Base-by-base conservation (phyloP, 23 tunicate species). In the Halocynthia roretzi region DNA sequence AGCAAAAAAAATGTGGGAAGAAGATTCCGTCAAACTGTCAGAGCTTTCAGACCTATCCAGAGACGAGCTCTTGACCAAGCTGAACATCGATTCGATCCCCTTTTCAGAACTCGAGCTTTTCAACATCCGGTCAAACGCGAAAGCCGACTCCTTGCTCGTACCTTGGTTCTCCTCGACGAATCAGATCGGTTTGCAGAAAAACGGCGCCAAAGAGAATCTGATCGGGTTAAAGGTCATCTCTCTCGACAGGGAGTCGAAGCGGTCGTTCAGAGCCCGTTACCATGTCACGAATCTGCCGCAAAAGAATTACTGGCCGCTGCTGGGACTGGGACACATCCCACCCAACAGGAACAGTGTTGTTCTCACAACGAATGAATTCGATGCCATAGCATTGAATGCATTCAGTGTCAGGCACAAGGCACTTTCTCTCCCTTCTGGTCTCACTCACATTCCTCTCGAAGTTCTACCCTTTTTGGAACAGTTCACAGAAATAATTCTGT, bases 321-420 rank as follows among this genome's bases (percentile, higher is more conserved):
- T 74, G 67, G 78, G 78, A 54, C 14, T 74, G 21, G 55, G 20
- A 54, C 78, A 54, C 19, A 48, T 74, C 21, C 78, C 5, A 10
- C 64, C 63, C 56, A 54, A 6, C 14, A 15, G 64, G 6, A 56
- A 57, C 56, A 18, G 19, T 8, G 23, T 81, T 31, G 85, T 81
- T n/a, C 50, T 81, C 14, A 71, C 85, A 53, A 62, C 53, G 56
- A 81, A 81, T 71, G 85, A 68, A 8, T 71, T 71, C 19, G 85
- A 81, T 71, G 78, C 78, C 6, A 60, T 81, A 17, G 78, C 85
- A 10, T 51, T 81, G 11, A 81, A 81, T 51, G 50, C 48, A 8
- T 9, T 53, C 48, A 54, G 66, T 8, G 31, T 48, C 7, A 56
- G 56, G 67, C 72, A 81, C 22, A 62, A 71, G 53, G 85, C 85